These are phyloP conservation scores for Psittacula derbiana DNA, from an alignment of 2,797 vertebrate genomes.

Conservation along the genomic window DNA sequence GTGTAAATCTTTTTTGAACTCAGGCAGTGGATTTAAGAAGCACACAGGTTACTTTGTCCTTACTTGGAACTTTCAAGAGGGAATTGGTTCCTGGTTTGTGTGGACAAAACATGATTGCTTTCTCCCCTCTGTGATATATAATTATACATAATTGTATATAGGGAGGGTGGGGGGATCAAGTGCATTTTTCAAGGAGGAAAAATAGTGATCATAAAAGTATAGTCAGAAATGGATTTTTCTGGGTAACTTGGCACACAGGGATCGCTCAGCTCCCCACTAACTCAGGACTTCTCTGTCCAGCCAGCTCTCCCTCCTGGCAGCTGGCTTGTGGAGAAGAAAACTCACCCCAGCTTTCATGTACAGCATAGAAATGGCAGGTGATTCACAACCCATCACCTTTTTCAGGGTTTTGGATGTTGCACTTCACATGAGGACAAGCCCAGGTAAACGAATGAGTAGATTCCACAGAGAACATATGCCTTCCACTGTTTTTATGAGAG, in stretches of 20 bases:
- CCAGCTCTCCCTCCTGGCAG: neutral
- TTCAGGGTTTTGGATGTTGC: neutral
- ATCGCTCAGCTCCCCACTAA: neutral
- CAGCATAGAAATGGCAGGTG: neutral
- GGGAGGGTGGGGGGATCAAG: neutral
- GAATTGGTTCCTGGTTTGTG: neutral
- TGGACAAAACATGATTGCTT: neutral
- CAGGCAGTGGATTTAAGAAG: slow-evolving; percentile 2
- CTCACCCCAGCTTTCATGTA: neutral
- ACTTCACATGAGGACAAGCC: neutral
- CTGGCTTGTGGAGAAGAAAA: neutral
- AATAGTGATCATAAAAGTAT: neutral
- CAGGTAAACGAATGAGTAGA: neutral
- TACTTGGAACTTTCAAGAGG: slow-evolving; percentile 21
- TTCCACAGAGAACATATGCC: neutral
- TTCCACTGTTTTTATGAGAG: neutral
- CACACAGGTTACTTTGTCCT: neutral
- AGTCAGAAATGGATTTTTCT: neutral
- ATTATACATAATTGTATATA: neutral
- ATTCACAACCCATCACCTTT: neutral
- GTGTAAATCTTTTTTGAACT: neutral
- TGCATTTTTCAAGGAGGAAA: neutral
- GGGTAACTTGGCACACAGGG: neutral
- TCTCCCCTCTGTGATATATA: neutral
- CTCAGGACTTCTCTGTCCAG: neutral